Percentiles rank a stretch among this genome's conserved stretches.
phyloP scores from a whole-genome alignment of 2,113 vertebrate genomes.

The Corvus cornix region DNA sequence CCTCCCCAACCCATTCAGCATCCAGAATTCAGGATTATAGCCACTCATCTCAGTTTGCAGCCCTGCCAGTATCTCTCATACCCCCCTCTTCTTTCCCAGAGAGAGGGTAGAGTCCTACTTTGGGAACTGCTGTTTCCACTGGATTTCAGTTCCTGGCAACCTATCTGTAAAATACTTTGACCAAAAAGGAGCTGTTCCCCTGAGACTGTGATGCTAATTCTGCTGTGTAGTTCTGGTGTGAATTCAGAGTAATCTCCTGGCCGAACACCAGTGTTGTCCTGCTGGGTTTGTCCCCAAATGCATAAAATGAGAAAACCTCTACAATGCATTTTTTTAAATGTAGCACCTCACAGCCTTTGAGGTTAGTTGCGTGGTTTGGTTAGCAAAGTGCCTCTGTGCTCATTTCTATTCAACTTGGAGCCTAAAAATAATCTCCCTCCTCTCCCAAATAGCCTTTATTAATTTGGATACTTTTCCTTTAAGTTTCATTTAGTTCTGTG shows the following conservation, averaged over 20 bases:
- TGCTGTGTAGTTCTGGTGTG: not conserved
- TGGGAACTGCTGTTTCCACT: slow-evolving; percentile 28
- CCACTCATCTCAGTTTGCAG: not conserved
- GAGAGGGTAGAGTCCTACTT: not conserved
- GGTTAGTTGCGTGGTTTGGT: not conserved
- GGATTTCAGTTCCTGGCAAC: slow-evolving; percentile 17
- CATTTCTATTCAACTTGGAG: not conserved
- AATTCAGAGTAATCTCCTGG: not conserved
- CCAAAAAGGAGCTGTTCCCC: slow-evolving; percentile 14
- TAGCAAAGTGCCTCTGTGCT: not conserved
- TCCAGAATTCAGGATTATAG: not conserved
- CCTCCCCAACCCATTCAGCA: not conserved
- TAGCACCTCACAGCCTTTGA: not conserved
- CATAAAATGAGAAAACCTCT: not conserved
- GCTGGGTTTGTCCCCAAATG: not conserved
- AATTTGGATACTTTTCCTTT: not conserved
- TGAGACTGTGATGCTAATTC: not conserved
- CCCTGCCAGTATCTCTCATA: not conserved
- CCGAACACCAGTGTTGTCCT: not conserved
- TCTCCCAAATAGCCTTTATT: not conserved
- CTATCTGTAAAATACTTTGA: slow-evolving; percentile 34
- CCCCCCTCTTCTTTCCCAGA: not conserved
- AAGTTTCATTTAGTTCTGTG: not conserved
- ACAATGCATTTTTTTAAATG: not conserved
- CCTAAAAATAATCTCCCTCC: not conserved